Percentiles rank a stretch among this genome's conserved stretches.
These are phyloP conservation scores for Hydrozoanthus gracilis DNA, from an alignment of 92 coral and sea anemone species.

Conservation along the genomic window DNA sequence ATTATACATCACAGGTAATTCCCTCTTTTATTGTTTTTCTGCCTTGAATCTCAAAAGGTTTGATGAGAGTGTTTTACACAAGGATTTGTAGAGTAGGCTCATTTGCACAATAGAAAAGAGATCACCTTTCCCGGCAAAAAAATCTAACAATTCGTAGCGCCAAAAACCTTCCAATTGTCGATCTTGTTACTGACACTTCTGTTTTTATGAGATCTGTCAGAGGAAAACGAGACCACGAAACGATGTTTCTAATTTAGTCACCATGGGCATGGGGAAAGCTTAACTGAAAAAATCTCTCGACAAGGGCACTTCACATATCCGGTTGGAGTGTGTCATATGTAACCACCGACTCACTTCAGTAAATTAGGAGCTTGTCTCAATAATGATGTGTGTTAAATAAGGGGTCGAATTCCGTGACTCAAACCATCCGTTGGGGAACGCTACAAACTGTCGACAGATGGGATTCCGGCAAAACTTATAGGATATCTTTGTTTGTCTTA, in stretches of 20 bases:
- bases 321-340: conserved; percentile 32
- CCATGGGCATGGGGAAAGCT: conserved; percentile 26
- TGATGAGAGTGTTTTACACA: too few species aligned
- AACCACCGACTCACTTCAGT: not conserved
- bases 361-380: conserved; percentile 13
- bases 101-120: not conserved
- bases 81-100: too few species aligned
- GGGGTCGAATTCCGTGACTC: conserved; percentile 37
- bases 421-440: conserved; percentile 8
- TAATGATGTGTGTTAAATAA: conserved; percentile 21
- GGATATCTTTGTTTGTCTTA: conserved; percentile 37
- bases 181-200: conserved; percentile 16
- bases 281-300: conserved; percentile 26
- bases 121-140: not conserved
- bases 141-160: not conserved
- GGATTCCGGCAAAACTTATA: conserved; percentile 44
- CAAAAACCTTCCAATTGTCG: not conserved
- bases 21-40: too few species aligned
- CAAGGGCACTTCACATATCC: conserved; percentile 36
- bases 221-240: conserved; percentile 33
- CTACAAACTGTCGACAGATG: conserved; percentile 47
- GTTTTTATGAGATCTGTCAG: conserved; percentile 31
- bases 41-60: too few species aligned
- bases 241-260: conserved; percentile 32
- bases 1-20: too few species aligned